Evolutionary conservation across 2,797 vertebrate species (phyloP).

Genomic region (Todus mexicanus): DNA sequence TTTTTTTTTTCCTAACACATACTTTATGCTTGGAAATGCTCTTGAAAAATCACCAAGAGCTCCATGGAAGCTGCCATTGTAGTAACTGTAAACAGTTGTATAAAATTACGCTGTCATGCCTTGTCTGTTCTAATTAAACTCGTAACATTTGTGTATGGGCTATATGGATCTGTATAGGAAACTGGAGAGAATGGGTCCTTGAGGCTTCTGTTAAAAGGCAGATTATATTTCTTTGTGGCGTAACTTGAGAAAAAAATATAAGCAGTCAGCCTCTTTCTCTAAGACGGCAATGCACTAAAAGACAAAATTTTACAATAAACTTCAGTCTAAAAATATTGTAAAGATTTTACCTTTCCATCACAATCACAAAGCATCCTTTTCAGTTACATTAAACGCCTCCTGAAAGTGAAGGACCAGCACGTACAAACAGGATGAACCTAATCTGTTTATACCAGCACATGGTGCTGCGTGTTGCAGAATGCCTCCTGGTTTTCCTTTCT

Average conservation of each 20-base stretch:
- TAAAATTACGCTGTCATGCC: slow-evolving; percentile 39
- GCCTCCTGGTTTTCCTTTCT: not conserved
- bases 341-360: not conserved
- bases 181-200: slow-evolving; percentile 19
- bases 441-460: not conserved
- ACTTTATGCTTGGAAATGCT: slow-evolving; percentile 12
- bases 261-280: not conserved
- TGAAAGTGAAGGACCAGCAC: not conserved
- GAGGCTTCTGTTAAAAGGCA: slow-evolving; percentile 19
- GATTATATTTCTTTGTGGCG: slow-evolving; percentile 8
- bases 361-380: not conserved
- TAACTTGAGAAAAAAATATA: not conserved
- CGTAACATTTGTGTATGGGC: not conserved
- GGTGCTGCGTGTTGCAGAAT: not conserved
- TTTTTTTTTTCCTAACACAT: not conserved
- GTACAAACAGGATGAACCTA: not conserved
- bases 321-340: not conserved
- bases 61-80: slow-evolving; percentile 15
- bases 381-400: not conserved
- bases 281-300: not conserved
- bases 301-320: not conserved
- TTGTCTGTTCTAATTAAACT: slow-evolving; percentile 50
- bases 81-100: slow-evolving; percentile 25
- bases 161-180: slow-evolving; percentile 2
- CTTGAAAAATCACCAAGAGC: slow-evolving; percentile 9